A percentile compares a stretch with the other conserved stretches of the same genome.
Evolutionary conservation across 23 tunicate species (phyloP).

Genomic region (Styela clava): DNA sequence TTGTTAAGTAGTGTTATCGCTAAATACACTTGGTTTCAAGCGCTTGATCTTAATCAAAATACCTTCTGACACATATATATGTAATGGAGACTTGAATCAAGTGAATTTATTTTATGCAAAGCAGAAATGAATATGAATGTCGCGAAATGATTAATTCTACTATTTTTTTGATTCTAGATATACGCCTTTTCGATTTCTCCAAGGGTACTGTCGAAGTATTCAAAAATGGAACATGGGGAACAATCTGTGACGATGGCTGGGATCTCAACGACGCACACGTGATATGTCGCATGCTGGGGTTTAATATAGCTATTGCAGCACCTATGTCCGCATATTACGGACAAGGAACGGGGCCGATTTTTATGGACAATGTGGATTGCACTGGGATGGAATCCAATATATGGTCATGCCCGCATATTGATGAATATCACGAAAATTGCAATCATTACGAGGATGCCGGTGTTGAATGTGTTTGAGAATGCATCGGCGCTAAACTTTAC

Average conservation of each 20-base stretch:
- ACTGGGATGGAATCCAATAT: constrained; percentile 19
- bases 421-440: constrained; percentile 14
- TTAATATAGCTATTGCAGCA: neutral
- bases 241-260: constrained; percentile 10
- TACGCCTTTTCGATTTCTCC: neutral
- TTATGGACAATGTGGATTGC: constrained; percentile 34
- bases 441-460: constrained; percentile 32
- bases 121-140: neutral
- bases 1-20: no score
- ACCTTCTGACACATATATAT: neutral
- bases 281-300: constrained; percentile 19
- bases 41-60: neutral
- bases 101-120: no score
- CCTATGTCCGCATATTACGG: constrained; percentile 11
- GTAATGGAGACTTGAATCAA: no score
- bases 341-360: constrained; percentile 13
- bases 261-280: constrained; percentile 8
- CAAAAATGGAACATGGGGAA: constrained; percentile 26
- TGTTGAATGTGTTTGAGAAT: constrained; percentile 22
- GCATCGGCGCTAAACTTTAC: no score
- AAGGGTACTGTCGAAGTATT: neutral
- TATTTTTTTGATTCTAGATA: neutral
- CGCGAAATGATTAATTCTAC: neutral
- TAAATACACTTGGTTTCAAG: neutral
- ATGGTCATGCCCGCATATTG: constrained; percentile 23